Percentiles rank a stretch among this genome's conserved stretches.
These are phyloP conservation scores for Labeo rohita DNA, from an alignment of 2,113 vertebrate species.

Conservation along the genomic window DNA sequence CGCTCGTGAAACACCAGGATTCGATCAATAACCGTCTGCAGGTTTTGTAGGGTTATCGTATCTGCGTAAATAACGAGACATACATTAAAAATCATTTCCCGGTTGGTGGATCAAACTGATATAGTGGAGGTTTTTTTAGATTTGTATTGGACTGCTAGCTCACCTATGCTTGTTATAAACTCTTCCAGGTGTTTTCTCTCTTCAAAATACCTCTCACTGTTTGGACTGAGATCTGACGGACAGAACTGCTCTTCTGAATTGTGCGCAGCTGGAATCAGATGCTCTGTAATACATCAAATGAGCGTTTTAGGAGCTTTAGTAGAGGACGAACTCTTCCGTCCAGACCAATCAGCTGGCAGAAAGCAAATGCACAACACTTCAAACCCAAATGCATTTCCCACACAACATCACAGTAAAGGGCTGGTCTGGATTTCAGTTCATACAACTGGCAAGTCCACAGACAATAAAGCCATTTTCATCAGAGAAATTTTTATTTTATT, in stretches of 20 bases:
- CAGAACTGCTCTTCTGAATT: slow-evolving; percentile 52
- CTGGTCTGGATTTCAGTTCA: background rate
- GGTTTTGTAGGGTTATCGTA: slow-evolving; percentile 51
- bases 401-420: background rate
- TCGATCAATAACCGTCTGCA: slow-evolving; percentile 56
- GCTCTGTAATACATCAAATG: slow-evolving; percentile 49
- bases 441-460: slow-evolving; percentile 1
- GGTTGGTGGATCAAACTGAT: no score
- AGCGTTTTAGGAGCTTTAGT: slow-evolving; percentile 14
- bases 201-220: slow-evolving; percentile 42
- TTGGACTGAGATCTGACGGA: slow-evolving; percentile 48
- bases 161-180: slow-evolving; percentile 59
- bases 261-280: slow-evolving; percentile 26
- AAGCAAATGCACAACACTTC: background rate
- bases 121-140: background rate
- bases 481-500: slow-evolving; percentile 55
- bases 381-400: background rate
- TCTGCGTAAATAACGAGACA: slow-evolving; percentile 42
- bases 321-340: background rate
- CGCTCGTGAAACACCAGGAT: slow-evolving; percentile 53
- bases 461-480: slow-evolving; percentile 47
- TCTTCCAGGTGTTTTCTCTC: slow-evolving; percentile 58
- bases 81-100: background rate
- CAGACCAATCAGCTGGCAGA: background rate
- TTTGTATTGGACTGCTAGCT: background rate